Conservation (phyloP, 2,888 invertebrate species). For the Habrosyne pyritoides region DNA sequence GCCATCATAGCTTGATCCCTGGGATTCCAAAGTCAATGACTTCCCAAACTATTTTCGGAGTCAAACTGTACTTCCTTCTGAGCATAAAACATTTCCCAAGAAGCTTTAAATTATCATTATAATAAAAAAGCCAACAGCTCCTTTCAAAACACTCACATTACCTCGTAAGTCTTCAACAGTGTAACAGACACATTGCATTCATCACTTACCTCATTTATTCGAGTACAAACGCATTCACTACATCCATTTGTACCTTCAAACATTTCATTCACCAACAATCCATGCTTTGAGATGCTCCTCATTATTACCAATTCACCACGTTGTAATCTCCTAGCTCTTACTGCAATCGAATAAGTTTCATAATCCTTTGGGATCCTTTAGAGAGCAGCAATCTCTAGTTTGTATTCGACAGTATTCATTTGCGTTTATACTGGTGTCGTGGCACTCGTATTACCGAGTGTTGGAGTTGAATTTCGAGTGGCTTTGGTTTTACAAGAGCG, state of each 20-base stretch:
- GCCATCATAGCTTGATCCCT: no score
- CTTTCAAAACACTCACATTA: neutral
- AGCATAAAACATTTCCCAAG: neutral
- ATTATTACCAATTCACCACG: conserved; percentile 15
- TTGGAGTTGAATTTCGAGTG: neutral
- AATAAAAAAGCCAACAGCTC: neutral
- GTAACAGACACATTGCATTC: neutral
- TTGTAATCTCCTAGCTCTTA: conserved; percentile 14
- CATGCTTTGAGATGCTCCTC: conserved; percentile 54
- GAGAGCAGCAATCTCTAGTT: neutral
- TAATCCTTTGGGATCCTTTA: conserved; percentile 16
- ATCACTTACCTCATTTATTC: neutral
- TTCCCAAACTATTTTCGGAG: neutral
- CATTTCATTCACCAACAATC: conserved; percentile 66
- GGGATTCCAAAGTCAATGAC: neutral
- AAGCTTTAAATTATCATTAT: neutral
- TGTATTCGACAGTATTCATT: neutral
- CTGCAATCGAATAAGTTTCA: conserved; percentile 24
- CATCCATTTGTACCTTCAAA: conserved; percentile 65
- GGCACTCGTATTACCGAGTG: neutral
- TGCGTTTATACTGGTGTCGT: neutral
- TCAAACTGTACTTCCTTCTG: neutral
- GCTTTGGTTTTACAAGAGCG: neutral
- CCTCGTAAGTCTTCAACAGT: neutral
- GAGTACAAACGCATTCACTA: conserved; percentile 6